These are phyloP conservation scores for Calypte anna DNA, from an alignment of 2,113 vertebrate genomes.

Conservation along the genomic window DNA sequence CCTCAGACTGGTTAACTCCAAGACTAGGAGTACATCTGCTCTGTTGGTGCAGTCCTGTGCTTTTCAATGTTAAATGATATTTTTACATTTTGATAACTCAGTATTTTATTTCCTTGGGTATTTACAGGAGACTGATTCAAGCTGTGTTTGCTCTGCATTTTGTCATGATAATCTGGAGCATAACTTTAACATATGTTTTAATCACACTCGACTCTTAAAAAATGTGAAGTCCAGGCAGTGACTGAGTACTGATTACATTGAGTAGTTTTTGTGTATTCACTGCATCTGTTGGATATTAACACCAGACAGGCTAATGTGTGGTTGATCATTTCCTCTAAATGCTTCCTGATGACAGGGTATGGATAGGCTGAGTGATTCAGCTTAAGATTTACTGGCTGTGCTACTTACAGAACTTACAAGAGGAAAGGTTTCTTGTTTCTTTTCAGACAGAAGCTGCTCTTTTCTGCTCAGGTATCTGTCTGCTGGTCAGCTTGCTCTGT, in stretches of 20 bases:
- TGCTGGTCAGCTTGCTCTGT: background rate
- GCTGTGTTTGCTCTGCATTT: background rate
- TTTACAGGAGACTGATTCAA: background rate
- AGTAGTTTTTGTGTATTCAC: background rate
- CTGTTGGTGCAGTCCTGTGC: background rate
- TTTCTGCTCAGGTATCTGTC: background rate
- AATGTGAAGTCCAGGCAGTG: background rate
- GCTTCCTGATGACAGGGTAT: background rate
- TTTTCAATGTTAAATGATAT: background rate
- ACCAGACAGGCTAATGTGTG: background rate
- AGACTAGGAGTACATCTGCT: background rate
- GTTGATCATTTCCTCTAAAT: background rate
- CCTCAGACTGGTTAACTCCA: background rate
- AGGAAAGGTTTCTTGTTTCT: background rate
- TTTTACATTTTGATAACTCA: background rate
- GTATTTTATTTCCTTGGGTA: background rate
- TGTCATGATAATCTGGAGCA: background rate
- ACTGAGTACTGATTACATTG: background rate
- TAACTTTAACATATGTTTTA: background rate
- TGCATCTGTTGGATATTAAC: background rate
- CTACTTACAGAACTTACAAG: background rate
- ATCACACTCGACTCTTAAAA: background rate
- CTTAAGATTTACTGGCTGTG: background rate
- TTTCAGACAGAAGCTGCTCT: background rate
- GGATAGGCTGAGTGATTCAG: background rate